Evolutionary conservation across 2,888 invertebrate species (phyloP).

Genomic region (Ormyrus rosae): DNA sequence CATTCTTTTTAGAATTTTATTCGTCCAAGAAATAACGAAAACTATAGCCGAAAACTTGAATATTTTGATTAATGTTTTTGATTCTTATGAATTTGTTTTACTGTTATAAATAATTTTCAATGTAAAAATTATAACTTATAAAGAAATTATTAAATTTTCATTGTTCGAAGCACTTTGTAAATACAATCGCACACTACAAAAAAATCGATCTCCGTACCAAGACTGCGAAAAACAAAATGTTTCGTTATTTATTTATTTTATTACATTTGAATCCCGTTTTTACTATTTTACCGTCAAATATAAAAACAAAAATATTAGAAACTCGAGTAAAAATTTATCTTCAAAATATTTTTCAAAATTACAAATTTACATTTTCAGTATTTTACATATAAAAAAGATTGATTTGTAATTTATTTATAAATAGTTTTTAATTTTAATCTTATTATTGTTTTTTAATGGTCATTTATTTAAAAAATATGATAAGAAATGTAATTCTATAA

Average conservation of each 20-base stretch:
- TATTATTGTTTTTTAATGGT: no score
- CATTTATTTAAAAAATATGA: no score
- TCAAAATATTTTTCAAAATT: no score
- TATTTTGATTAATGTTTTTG: not conserved
- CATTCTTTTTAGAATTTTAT: no score
- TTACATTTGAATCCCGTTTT: not conserved
- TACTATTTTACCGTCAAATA: not conserved
- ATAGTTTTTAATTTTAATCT: no score
- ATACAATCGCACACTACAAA: conserved; percentile 12
- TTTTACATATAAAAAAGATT: no score
- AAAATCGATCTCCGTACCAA: conserved; percentile 13
- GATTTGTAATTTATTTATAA: no score
- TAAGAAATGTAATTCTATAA: no score
- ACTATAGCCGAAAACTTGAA: no score
- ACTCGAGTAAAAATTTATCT: not conserved
- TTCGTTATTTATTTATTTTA: not conserved
- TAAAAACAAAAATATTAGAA: not conserved
- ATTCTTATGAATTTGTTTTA: conserved; percentile 35
- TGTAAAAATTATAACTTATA: conserved; percentile 1
- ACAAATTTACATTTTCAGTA: no score
- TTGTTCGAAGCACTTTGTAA: conserved; percentile 25
- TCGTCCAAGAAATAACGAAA: no score
- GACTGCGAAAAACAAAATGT: conserved; percentile 13
- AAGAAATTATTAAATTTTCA: not conserved
- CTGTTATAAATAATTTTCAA: conserved; percentile 8